Base-by-base conservation (phyloP, 2,113 vertebrate species). In the Parotia lawesii region DNA sequence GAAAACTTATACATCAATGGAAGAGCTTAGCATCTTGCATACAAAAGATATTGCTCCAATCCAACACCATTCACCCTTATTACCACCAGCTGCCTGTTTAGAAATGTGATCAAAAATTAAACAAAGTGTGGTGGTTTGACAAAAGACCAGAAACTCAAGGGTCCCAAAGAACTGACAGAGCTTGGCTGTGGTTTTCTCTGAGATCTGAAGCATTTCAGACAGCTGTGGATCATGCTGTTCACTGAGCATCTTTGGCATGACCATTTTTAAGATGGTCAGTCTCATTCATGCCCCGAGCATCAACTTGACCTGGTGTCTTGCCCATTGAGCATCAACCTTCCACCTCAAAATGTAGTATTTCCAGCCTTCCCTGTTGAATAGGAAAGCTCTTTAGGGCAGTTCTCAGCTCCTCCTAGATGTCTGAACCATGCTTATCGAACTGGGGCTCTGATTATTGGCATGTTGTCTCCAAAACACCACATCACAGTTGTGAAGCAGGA, bases 401-500 rank as follows among this genome's bases (percentile, higher is more conserved):
- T 76, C 8, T 21, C 15, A 50, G 20, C 9, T 73, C 6, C 33
- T 66, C 3, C 14, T 29, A 18, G 9, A 6, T 25, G 13, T n/a
- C 20, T 54, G 15, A 60, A n/a, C 23, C 35, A 12, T 0, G 2
- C 8, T 40, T 65, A 10, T 15, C 37, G 1, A 45, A 23, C 4
- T 9, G 23, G 15, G 17, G 9, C 24, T 76, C 19, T 71, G 48
- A 31, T n/a, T 78, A 69, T 28, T 47, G 44, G 2, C 24, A 19
- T 18, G 2, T 40, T 61, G 20, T 65, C 35, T 65, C 12, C 31
- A 83, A 83, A 72, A 1, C 2, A 58, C 16, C 10, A 19, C 15
- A 31, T n/a, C 35, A 28, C 9, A 19, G 24, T 12, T 53, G 23
- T 64, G 71, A 73, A 70, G 33, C 5, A 11, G 60, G 20, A 54